Percentiles rank a stretch among this genome's conserved stretches.
Evolutionary conservation across 53 echinoderm and acorn worm species (phyloP).

Genomic region (Paracentrotus lividus): DNA sequence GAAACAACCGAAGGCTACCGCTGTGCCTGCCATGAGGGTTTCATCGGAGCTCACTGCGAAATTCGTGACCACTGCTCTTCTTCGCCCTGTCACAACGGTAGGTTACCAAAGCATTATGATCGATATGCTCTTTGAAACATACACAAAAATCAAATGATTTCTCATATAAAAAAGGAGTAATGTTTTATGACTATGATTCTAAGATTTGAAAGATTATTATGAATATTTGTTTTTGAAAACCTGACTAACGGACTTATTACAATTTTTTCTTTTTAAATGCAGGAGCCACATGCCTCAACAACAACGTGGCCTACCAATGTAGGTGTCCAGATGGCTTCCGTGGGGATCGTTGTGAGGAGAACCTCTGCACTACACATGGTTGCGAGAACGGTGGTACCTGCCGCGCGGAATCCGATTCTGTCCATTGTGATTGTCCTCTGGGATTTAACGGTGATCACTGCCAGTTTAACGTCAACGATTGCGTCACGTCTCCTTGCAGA

Average conservation of each 20-base stretch:
- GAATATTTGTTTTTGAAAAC: background rate
- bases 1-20: constrained; percentile 78
- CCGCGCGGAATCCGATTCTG: constrained; percentile 86
- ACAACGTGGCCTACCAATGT: constrained; percentile 78
- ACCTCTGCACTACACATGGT: constrained; percentile 81
- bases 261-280: constrained; percentile 56
- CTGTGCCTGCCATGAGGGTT: constrained; percentile 85
- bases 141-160: background rate
- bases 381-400: constrained; percentile 96
- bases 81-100: constrained; percentile 92
- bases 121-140: background rate
- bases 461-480: constrained; percentile 81
- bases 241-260: background rate
- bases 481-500: constrained; percentile 80
- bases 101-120: constrained; percentile 56
- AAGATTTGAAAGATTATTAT: background rate
- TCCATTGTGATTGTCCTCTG: constrained; percentile 87
- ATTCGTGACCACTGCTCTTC: constrained; percentile 79
- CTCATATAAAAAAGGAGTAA: background rate
- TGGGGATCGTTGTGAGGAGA: constrained; percentile 78
- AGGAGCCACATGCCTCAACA: constrained; percentile 94
- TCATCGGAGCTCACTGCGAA: constrained; percentile 82
- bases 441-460: constrained; percentile 89
- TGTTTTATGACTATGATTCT: background rate
- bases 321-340: constrained; percentile 87